A percentile compares a stretch with the other conserved stretches of the same genome.
Evolutionary conservation across 2,888 invertebrate genomes (phyloP).

Genomic region (Strigamia transsilvanica): DNA sequence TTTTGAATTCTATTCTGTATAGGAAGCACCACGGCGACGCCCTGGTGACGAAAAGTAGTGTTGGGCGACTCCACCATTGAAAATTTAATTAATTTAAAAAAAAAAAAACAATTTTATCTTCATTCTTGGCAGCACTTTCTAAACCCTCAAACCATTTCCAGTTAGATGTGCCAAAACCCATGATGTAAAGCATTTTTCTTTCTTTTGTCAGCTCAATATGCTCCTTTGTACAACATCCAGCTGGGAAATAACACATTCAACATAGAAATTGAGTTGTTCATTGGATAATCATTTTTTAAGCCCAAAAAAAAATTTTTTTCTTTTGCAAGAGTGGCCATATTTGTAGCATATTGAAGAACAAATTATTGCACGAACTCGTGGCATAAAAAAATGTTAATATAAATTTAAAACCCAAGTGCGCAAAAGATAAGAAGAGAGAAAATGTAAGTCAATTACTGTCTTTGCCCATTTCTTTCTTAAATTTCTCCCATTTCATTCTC

Average conservation of each 20-base stretch:
- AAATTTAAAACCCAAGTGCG: conserved; percentile 40
- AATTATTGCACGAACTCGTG: not conserved
- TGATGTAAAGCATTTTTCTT: not conserved
- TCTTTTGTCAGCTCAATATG: not conserved
- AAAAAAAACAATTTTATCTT: no score
- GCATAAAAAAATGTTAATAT: conserved; percentile 24
- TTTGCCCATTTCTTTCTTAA: conserved; percentile 47
- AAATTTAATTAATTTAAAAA: no score
- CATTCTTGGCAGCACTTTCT: no score
- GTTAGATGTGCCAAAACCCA: no score
- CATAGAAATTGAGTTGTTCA: no score
- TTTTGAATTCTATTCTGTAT: no score
- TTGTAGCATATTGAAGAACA: not conserved
- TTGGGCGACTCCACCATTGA: no score
- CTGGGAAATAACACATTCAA: not conserved
- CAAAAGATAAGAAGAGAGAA: conserved; percentile 23
- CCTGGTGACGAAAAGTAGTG: no score
- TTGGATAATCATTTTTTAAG: no score
- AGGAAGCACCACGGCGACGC: no score
- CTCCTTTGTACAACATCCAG: not conserved
- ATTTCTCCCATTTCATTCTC: conserved; percentile 36
- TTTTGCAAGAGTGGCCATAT: not conserved
- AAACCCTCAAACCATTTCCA: no score
- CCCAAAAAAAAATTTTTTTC: no score
- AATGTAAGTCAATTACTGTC: conserved; percentile 49